Conservation (phyloP, 2,888 invertebrate genomes). For the Aleiodes testaceus region DNA sequence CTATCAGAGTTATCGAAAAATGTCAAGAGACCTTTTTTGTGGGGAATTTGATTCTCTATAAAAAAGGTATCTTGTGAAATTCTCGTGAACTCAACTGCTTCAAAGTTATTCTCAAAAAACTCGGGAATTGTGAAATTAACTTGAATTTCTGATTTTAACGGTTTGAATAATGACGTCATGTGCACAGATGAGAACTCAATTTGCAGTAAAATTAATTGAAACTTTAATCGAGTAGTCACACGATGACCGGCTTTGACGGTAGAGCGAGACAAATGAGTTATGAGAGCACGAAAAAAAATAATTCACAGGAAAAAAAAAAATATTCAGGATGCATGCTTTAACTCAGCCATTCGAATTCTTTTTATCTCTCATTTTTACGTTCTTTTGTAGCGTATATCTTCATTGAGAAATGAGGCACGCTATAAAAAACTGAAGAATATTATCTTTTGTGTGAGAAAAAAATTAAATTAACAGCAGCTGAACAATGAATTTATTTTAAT, state of each 20-base stretch:
- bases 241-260: slow-evolving; percentile 43
- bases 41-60: too few species aligned
- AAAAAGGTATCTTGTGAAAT: too few species aligned
- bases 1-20: too few species aligned
- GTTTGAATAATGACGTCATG: slow-evolving; percentile 50
- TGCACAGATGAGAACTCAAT: slow-evolving; percentile 51
- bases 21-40: too few species aligned
- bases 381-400: slow-evolving; percentile 14
- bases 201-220: slow-evolving; percentile 62
- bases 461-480: background rate
- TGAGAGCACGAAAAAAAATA: slow-evolving; percentile 28
- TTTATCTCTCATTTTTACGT: slow-evolving; percentile 10
- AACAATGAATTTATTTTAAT: too few species aligned
- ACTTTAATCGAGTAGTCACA: slow-evolving; percentile 53
- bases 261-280: slow-evolving; percentile 48
- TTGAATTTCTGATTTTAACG: slow-evolving; percentile 43
- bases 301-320: slow-evolving; percentile 50
- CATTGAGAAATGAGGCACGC: background rate
- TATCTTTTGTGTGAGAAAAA: background rate
- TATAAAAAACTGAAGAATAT: background rate
- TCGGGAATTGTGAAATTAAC: too few species aligned
- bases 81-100: background rate
- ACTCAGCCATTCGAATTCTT: slow-evolving; percentile 41
- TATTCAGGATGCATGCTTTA: slow-evolving; percentile 51
- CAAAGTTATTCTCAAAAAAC: background rate